Evolutionary conservation across 53 echinoderm and acorn worm genomes (phyloP).

Genomic region (Antedon mediterranea): DNA sequence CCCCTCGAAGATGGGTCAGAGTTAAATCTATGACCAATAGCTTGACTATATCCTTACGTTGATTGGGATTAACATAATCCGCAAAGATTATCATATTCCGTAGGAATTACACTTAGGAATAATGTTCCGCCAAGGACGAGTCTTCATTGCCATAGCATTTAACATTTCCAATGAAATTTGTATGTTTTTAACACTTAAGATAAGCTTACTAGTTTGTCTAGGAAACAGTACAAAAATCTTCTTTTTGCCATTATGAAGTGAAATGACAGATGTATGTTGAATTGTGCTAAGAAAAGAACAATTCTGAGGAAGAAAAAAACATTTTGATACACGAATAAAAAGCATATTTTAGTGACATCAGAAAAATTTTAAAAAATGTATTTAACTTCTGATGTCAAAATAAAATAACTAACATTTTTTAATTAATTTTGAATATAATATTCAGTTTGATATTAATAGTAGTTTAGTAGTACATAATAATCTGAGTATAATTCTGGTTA

Average conservation of each 20-base stretch:
- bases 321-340: too few relatives aligned
- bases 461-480: too few relatives aligned
- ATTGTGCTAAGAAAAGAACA: too few relatives aligned
- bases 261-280: too few relatives aligned
- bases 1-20: background rate
- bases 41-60: background rate
- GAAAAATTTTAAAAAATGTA: too few relatives aligned
- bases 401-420: too few relatives aligned
- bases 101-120: background rate
- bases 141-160: background rate
- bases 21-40: background rate
- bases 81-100: background rate
- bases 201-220: background rate
- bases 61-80: background rate
- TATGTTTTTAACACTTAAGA: background rate
- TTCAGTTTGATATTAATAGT: too few relatives aligned
- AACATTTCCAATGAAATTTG: background rate
- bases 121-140: background rate
- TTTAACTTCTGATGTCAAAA: too few relatives aligned
- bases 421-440: too few relatives aligned
- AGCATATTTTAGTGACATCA: too few relatives aligned
- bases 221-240: background rate
- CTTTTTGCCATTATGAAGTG: background rate
- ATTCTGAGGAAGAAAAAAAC: too few relatives aligned
- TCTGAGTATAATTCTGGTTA: too few relatives aligned